Conservation (phyloP, 2,888 invertebrate genomes). For the Drosophila picticornis region DNA sequence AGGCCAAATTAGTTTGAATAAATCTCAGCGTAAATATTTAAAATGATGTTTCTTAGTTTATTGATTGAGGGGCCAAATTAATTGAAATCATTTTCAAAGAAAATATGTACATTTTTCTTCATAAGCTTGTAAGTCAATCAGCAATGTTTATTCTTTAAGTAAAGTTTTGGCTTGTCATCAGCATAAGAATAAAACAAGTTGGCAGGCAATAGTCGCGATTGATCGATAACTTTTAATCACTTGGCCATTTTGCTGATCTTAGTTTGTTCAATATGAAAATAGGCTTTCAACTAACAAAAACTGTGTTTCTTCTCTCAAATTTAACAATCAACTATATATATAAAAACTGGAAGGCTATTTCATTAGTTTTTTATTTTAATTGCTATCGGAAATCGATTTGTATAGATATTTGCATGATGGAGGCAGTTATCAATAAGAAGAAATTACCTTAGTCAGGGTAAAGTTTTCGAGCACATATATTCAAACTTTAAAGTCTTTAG, state of each 20-base stretch:
- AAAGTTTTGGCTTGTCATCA: background rate
- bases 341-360: background rate
- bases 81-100: background rate
- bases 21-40: background rate
- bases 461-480: background rate
- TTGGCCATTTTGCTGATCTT: background rate
- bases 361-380: background rate
- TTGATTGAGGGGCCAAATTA: background rate
- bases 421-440: background rate
- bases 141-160: background rate
- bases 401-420: background rate
- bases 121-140: background rate
- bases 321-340: background rate
- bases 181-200: background rate
- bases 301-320: background rate
- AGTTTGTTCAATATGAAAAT: background rate
- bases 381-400: background rate
- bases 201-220: background rate
- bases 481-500: background rate
- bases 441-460: background rate
- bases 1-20: background rate
- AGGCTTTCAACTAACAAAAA: background rate
- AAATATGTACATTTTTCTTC: background rate
- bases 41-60: background rate
- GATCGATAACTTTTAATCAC: background rate